phyloP scores from a whole-genome alignment of 2,113 vertebrate species.

The Strix uralensis region DNA sequence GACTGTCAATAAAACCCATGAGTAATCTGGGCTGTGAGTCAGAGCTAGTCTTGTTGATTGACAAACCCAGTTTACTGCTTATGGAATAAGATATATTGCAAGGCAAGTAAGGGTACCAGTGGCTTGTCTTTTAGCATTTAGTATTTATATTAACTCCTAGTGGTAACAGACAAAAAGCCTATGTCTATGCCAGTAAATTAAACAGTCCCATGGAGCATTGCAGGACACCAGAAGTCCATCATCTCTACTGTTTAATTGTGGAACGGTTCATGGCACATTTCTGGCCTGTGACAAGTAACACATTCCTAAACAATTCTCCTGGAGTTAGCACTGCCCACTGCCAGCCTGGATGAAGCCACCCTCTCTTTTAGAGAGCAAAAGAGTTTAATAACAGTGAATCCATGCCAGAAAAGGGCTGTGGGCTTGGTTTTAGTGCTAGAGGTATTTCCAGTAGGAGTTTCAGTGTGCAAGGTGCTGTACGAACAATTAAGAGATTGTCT shows the following conservation, averaged over 20 bases:
- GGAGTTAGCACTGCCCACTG: background rate
- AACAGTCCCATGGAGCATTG: background rate
- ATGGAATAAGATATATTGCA: background rate
- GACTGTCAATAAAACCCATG: background rate
- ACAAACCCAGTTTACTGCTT: background rate
- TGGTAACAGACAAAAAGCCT: background rate
- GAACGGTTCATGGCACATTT: background rate
- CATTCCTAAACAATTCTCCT: background rate
- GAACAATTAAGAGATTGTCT: background rate
- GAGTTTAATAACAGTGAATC: background rate
- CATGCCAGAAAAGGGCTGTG: background rate
- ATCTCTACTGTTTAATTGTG: background rate
- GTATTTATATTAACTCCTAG: background rate
- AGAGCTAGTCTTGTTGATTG: background rate
- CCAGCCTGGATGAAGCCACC: background rate
- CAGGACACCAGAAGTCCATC: background rate
- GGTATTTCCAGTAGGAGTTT: background rate
- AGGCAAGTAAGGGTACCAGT: background rate
- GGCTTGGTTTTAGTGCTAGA: background rate
- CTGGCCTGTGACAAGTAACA: background rate
- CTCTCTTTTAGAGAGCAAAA: background rate
- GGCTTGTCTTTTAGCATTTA: background rate
- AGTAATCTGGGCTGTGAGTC: background rate
- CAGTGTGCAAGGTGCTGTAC: background rate
- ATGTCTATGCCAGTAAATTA: background rate